Evolutionary conservation across 2,113 vertebrate genomes (phyloP).

Genomic region (Engraulis encrasicolus): DNA sequence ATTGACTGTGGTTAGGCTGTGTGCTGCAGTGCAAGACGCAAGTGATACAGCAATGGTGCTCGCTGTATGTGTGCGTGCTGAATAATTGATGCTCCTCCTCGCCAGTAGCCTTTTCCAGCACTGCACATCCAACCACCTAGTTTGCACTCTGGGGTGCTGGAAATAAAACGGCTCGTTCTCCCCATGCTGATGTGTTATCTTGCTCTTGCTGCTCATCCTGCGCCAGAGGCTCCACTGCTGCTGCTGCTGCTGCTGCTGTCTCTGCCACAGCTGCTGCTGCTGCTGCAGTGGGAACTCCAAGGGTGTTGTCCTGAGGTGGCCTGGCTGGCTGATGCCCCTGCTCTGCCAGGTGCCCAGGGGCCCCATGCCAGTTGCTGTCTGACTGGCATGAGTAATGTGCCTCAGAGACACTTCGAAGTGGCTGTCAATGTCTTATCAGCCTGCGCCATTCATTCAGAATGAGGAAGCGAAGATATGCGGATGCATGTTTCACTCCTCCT

Average conservation of each 20-base stretch:
- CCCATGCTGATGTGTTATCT: not conserved
- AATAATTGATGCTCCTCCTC: not conserved
- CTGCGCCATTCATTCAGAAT: not conserved
- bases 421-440: conserved; percentile 1
- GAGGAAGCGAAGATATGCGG: not conserved
- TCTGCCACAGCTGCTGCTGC: not conserved
- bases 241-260: no score
- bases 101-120: not conserved
- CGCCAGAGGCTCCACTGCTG: not conserved
- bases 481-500: not conserved
- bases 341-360: not conserved
- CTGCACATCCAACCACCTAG: not conserved
- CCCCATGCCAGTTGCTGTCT: not conserved
- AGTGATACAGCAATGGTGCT: not conserved
- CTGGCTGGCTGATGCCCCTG: no score
- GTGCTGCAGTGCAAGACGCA: not conserved
- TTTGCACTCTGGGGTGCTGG: not conserved
- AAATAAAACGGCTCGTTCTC: not conserved
- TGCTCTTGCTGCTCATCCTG: not conserved
- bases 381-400: not conserved
- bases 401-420: not conserved
- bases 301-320: conserved; percentile 1
- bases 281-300: not conserved
- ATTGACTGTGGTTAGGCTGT: no score
- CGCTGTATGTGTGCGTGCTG: not conserved